Evolutionary conservation across 2,797 vertebrate genomes (phyloP).

Genomic region (Sphenopsis melanotis): DNA sequence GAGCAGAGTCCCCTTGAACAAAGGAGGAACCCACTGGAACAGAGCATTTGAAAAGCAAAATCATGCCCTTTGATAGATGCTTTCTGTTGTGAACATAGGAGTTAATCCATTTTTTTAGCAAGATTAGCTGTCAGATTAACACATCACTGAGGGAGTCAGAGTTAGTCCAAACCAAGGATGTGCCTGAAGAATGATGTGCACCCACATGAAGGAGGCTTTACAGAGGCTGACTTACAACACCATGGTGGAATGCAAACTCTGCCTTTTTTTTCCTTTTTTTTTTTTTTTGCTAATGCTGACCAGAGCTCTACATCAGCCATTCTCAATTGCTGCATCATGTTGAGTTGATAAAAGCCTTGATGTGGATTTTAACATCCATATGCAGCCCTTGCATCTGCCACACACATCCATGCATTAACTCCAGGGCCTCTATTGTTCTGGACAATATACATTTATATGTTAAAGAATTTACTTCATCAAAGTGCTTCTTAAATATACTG

Average conservation of each 20-base stretch:
- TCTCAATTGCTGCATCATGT: background rate
- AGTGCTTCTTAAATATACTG: background rate
- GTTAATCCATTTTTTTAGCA: slow-evolving; percentile 40
- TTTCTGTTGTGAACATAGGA: background rate
- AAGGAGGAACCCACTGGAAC: background rate
- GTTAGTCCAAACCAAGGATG: background rate
- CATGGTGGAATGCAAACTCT: slow-evolving; percentile 9
- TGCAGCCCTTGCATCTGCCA: slow-evolving; percentile 21
- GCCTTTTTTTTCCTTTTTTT: background rate
- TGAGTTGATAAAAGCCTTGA: slow-evolving; percentile 54
- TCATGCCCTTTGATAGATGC: background rate
- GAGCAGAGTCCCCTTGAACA: background rate
- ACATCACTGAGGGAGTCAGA: background rate
- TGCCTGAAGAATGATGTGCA: slow-evolving; percentile 3
- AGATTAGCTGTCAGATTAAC: slow-evolving; percentile 49
- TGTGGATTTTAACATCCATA: slow-evolving; percentile 39
- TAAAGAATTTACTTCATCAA: background rate
- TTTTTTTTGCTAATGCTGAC: slow-evolving; percentile 27
- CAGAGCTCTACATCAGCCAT: slow-evolving; percentile 37
- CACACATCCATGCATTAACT: background rate
- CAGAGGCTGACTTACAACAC: background rate
- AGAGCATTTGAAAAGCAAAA: background rate
- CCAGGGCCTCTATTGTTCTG: background rate
- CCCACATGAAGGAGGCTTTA: slow-evolving; percentile 24
- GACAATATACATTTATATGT: background rate